phyloP scores from a whole-genome alignment of 2,888 invertebrate genomes.

The Eilema sororculum region DNA sequence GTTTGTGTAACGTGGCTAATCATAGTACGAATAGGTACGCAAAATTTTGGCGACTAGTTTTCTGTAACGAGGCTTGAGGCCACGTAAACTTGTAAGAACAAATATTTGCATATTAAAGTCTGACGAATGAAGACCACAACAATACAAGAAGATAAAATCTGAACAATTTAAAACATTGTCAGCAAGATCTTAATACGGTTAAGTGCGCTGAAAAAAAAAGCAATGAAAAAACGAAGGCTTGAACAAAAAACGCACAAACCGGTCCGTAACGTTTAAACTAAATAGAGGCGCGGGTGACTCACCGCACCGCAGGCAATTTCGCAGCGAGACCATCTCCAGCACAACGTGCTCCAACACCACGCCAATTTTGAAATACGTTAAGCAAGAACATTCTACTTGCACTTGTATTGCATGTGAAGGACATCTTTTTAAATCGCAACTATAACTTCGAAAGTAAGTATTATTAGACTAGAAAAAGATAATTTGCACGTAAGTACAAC shows the following conservation, averaged over 20 bases:
- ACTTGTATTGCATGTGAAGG: conserved; percentile 19
- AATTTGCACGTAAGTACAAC: neutral
- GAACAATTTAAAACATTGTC: conserved; percentile 46
- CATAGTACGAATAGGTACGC: neutral
- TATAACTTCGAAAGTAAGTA: conserved; percentile 13
- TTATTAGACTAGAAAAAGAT: conserved; percentile 18
- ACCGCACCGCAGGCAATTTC: conserved; percentile 52
- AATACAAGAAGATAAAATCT: conserved; percentile 38
- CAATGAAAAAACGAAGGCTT: conserved; percentile 37
- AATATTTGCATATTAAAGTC: conserved; percentile 20
- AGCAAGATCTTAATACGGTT: conserved; percentile 49
- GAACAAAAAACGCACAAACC: conserved; percentile 46
- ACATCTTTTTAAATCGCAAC: conserved; percentile 26
- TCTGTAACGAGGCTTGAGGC: neutral
- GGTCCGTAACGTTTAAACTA: conserved; percentile 42
- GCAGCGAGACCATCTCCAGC: conserved; percentile 49
- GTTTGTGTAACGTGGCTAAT: neutral
- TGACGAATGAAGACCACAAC: neutral
- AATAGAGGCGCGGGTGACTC: conserved; percentile 56
- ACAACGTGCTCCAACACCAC: conserved; percentile 34
- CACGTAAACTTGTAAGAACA: neutral
- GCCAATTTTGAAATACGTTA: conserved; percentile 31
- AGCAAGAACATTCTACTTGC: conserved; percentile 34
- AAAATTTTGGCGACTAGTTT: neutral
- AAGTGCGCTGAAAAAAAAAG: conserved; percentile 33